A percentile compares a stretch with the other conserved stretches of the same genome.
Conservation (phyloP, 2,797 vertebrate species). For the Cichlasoma orientale region DNA sequence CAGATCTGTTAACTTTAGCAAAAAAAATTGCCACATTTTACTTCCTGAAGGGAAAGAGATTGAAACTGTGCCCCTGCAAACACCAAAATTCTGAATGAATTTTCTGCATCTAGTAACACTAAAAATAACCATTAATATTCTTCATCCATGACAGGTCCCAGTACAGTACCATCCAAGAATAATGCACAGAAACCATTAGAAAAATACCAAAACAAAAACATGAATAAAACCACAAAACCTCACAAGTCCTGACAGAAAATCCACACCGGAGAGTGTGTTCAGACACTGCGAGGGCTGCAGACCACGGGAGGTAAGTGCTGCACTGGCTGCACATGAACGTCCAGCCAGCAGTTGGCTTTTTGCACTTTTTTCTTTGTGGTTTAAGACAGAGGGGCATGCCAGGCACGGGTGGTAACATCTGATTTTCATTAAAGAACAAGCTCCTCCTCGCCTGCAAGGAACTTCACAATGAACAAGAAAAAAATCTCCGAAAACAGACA, state of each 20-base stretch:
- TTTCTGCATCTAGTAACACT: too few species aligned
- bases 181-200: neutral
- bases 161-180: neutral
- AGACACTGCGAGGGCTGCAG: neutral
- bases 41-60: neutral
- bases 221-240: neutral
- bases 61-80: neutral
- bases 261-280: neutral
- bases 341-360: neutral
- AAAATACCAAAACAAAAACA: neutral
- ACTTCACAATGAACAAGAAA: neutral
- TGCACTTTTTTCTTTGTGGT: neutral
- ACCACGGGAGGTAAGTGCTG: neutral
- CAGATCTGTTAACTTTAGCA: neutral
- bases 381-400: conserved; percentile 13
- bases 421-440: conserved; percentile 70
- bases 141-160: neutral
- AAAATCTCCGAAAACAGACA: neutral
- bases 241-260: neutral
- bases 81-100: neutral
- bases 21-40: neutral
- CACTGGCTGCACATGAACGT: neutral
- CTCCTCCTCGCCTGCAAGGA: conserved; percentile 45
- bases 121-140: neutral
- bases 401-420: conserved; percentile 69